Base-by-base conservation (phyloP, 2,888 invertebrate species). In the Gastracanthus pulcherrimus region DNA sequence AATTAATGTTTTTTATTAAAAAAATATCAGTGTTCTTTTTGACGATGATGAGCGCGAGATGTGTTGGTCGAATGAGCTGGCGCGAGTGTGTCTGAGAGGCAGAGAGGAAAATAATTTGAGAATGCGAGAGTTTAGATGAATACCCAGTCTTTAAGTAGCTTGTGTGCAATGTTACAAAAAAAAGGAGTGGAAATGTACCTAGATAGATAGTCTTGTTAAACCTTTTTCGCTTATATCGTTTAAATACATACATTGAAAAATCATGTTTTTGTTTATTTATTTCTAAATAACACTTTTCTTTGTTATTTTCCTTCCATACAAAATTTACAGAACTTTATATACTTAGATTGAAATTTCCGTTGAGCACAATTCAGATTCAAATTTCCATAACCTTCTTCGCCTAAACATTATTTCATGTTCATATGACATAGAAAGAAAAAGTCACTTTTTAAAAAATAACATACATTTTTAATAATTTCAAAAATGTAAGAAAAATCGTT, bases 1-100 rank as follows among this genome's bases (percentile, higher is more conserved):
- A 85, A 83, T 83, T 84, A 81, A 79, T 81, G 77, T 84, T 83
- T 83, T 78, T 84, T 84, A 82, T 82, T 78, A 82, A 79, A 75
- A 74, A 58, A 69, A 71, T 79, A 82, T 79, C 74, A 62, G 55
- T 82, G 76, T 74, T 81, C 77, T 77, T 69, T 70, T 78, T 72
- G 69, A 76, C 31, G 51, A 66, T 31, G 66, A 72, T 64, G 48
- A 64, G 34, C 45, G 48, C 62, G 62, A 41, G 16, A 41, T 55
- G 55, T 55, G 55, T 55, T 26, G 23, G 45, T 23, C 13, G 51
- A 62, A 45, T 71, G 45, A 48, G 60, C 38, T 23, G 16, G 16
- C 23, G 67, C 36, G 45, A 79, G 76, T 38, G 76, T 62, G 48
- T 75, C 48, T 64, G 74, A 51, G 55, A 69, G 41, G 16, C 29